Percentiles rank a stretch among this genome's conserved stretches.
These are phyloP conservation scores for Ennomos fuscantarius DNA, from an alignment of 2,888 invertebrate species.

Conservation along the genomic window DNA sequence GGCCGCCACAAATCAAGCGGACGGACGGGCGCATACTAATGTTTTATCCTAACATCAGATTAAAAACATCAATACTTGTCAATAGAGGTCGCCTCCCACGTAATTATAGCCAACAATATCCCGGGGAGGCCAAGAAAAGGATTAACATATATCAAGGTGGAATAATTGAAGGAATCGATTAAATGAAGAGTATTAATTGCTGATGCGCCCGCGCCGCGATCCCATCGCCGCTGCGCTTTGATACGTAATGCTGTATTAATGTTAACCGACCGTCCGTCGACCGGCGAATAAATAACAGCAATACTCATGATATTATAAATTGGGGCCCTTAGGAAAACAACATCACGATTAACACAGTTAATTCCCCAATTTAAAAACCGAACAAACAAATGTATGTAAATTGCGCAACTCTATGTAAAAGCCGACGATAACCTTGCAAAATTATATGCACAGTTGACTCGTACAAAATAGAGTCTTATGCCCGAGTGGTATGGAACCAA, in stretches of 20 bases:
- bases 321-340: constrained; percentile 63
- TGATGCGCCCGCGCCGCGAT: constrained; percentile 76
- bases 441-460: constrained; percentile 20
- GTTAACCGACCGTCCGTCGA: constrained; percentile 51
- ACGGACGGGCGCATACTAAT: constrained; percentile 79
- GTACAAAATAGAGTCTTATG: constrained; percentile 52
- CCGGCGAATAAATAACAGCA: constrained; percentile 42
- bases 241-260: constrained; percentile 51
- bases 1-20: constrained; percentile 79
- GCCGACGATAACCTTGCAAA: constrained; percentile 73
- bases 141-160: constrained; percentile 83
- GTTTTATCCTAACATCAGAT: constrained; percentile 84
- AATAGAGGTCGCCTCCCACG: constrained; percentile 83
- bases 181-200: constrained; percentile 84
- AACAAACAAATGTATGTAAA: constrained; percentile 84
- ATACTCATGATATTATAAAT: constrained; percentile 26
- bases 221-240: constrained; percentile 61
- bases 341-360: constrained; percentile 77
- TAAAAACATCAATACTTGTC: constrained; percentile 85
- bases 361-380: constrained; percentile 83
- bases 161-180: constrained; percentile 85
- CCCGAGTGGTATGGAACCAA: constrained; percentile 43
- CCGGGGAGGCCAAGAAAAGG: constrained; percentile 77
- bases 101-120: constrained; percentile 84
- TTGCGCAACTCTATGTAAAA: constrained; percentile 81